Percentiles rank a stretch among this genome's conserved stretches.
phyloP scores from a whole-genome alignment of 2,113 vertebrate genomes.

The Protomyctophum bolini region DNA sequence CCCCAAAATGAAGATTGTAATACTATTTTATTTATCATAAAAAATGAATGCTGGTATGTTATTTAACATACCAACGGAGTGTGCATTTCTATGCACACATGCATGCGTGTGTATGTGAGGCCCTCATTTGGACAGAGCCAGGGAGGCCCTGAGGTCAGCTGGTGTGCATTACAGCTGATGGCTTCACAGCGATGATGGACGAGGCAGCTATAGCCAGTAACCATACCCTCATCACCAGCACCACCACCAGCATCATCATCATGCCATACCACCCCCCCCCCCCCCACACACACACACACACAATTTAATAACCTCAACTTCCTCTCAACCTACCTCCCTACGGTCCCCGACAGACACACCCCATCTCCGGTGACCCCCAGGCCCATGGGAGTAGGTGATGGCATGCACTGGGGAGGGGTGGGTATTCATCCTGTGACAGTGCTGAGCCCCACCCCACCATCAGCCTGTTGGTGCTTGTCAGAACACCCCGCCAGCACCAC shows the following conservation, averaged over 20 bases:
- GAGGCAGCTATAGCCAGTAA: conserved; percentile 40
- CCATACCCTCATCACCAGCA: not conserved
- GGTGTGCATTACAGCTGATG: conserved; percentile 69
- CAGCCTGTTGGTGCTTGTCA: conserved; percentile 35
- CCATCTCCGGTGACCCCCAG: conserved; percentile 29
- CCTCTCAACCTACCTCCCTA: conserved; percentile 20
- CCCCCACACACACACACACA: not conserved
- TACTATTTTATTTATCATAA: too few relatives aligned
- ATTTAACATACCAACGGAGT: too few relatives aligned
- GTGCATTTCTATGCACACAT: too few relatives aligned
- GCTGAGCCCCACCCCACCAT: not conserved
- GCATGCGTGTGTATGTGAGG: not conserved
- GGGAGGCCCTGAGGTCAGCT: conserved; percentile 45
- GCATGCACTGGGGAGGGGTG: conserved; percentile 19
- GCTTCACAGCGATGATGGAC: conserved; percentile 60
- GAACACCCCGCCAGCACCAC: conserved; percentile 4
- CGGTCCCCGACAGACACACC: not conserved
- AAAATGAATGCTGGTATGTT: too few relatives aligned
- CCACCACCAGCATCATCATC: not conserved
- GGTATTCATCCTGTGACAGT: conserved; percentile 2
- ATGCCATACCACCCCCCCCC: not conserved
- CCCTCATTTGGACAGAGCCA: not conserved
- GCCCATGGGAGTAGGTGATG: not conserved
- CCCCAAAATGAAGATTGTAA: too few relatives aligned
- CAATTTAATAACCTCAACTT: too few relatives aligned